A percentile compares a stretch with the other conserved stretches of the same genome.
Evolutionary conservation across 2,888 invertebrate species (phyloP).

Genomic region (Synergus itoensis): DNA sequence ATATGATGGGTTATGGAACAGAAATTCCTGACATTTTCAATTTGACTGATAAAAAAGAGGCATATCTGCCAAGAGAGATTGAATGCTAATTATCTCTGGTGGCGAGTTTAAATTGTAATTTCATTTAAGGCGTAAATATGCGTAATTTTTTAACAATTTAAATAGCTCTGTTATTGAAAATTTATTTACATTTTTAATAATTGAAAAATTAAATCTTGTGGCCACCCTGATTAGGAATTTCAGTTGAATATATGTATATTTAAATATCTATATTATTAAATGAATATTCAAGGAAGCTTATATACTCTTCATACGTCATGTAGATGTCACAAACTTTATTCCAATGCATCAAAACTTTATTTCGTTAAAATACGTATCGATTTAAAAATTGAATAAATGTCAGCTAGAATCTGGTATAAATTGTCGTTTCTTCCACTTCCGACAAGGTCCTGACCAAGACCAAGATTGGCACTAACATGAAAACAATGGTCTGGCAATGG

Average conservation of each 20-base stretch:
- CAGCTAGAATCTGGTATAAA: background rate
- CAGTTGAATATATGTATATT: no score
- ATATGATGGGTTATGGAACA: background rate
- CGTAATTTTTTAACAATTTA: no score
- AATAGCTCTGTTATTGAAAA: no score
- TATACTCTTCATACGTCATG: background rate
- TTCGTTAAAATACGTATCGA: background rate
- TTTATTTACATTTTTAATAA: no score
- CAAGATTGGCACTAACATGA: slow-evolving; percentile 19
- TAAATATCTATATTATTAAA: background rate
- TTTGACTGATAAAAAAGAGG: slow-evolving; percentile 2
- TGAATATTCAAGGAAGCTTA: background rate
- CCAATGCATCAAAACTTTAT: background rate
- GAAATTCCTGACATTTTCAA: slow-evolving; percentile 9
- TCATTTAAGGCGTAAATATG: background rate
- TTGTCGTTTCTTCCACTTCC: slow-evolving; percentile 23
- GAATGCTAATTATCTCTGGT: slow-evolving; percentile 1
- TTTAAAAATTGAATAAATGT: slow-evolving; percentile 21
- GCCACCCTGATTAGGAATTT: no score
- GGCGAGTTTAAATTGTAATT: background rate
- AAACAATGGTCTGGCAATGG: slow-evolving; percentile 33
- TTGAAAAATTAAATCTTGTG: no score
- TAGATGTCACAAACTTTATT: background rate
- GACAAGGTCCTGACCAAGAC: slow-evolving; percentile 37
- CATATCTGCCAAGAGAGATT: slow-evolving; percentile 12